Conservation (phyloP, 53 echinoderm and acorn worm genomes). For the Holothuria scabra region DNA sequence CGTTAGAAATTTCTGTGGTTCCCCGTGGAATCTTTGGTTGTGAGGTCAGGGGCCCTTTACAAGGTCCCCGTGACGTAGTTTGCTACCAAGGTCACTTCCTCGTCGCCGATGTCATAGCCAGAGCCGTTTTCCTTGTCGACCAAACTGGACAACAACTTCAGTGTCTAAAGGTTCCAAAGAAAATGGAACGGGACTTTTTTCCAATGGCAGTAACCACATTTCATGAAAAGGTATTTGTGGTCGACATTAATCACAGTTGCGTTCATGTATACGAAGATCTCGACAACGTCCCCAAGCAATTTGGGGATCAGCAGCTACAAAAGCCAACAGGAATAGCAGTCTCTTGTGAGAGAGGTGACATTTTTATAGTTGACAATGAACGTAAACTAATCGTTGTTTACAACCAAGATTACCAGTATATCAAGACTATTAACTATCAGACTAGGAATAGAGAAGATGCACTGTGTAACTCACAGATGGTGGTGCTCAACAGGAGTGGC, state of each 20-base stretch:
- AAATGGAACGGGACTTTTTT: background rate
- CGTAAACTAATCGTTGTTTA: background rate
- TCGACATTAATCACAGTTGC: background rate
- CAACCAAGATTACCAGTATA: background rate
- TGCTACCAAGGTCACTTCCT: background rate
- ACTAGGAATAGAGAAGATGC: background rate
- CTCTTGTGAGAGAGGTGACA: background rate
- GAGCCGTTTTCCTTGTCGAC: background rate
- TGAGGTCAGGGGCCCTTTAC: background rate
- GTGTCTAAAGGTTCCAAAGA: background rate
- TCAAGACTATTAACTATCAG: background rate
- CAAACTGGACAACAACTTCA: background rate
- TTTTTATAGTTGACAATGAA: background rate
- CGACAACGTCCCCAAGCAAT: background rate
- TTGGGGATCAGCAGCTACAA: background rate
- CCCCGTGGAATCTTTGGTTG: background rate
- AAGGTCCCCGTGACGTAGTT: background rate
- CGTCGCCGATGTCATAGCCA: background rate
- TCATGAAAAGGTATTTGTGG: background rate
- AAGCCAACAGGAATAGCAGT: slow-evolving; percentile 11
- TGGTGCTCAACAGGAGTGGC: background rate
- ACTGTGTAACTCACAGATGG: background rate
- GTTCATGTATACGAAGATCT: background rate
- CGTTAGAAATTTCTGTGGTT: background rate
- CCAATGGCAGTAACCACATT: background rate